Base-by-base conservation (phyloP, 2,888 invertebrate genomes). In the Netelia inedita region DNA sequence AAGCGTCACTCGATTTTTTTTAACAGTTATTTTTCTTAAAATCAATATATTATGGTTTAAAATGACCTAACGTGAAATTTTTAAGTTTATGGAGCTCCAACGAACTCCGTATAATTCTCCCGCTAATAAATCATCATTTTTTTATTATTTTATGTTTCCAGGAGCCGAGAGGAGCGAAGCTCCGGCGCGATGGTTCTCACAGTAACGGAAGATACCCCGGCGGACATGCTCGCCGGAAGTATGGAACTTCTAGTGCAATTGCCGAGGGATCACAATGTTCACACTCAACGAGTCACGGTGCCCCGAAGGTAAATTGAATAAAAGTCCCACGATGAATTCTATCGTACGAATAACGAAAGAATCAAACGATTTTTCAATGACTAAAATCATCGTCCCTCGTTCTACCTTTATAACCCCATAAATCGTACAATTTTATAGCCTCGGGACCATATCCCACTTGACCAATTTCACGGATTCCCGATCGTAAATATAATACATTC, bases 151-250 rank as follows among this genome's bases (percentile, higher is more conserved):
- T 43, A 53, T 84, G 73, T 80, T 91, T 91, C 2, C 89, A 93
- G 93, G 79, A 90, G 87, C 87, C 90, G 91, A 89, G 92, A 92
- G 89, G 91, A 92, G 88, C 92, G 91, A 69, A 87, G 78, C 84
- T 89, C 91, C 88, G 91, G 92, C 85, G 92, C 90, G 88, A 93
- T 93, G 93, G 93, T 92, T 88, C 89, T 93, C 86, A 93, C 93
- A 89, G 95, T 96, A 92, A 96, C 96, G 85, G 96, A 96, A 93
- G 96, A 96, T 92, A 96, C 96, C 66, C 96, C 96, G 85, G 95
- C 96, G 83, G 96, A 96, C 93, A 95, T 96, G 95, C 94, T 96
- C 92, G 95, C 96, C 87, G 96, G 96, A 87, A 95, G 95, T 91
- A 96, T 96, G 96, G 96, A 96, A 91, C 94, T 96, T 84, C 94